These are phyloP conservation scores for Mormyrops boulengeri DNA, from an alignment of 2,797 vertebrate species.

Conservation along the genomic window DNA sequence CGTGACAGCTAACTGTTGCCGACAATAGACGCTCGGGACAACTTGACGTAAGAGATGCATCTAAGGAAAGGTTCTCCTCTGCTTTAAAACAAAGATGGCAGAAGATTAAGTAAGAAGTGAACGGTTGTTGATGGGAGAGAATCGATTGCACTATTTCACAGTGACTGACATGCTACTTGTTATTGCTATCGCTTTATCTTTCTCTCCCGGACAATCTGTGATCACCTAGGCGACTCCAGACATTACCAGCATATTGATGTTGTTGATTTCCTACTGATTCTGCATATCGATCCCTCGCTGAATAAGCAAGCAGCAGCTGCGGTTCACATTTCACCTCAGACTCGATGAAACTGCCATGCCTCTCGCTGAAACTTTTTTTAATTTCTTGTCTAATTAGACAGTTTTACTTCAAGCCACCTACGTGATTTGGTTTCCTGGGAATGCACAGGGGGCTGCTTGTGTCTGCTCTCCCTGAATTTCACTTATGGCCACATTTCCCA, in stretches of 20 bases:
- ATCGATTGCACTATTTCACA: background rate
- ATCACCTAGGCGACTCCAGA: background rate
- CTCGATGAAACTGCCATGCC: background rate
- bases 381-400: background rate
- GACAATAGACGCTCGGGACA: background rate
- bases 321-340: background rate
- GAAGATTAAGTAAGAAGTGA: slow-evolving; percentile 3
- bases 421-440: background rate
- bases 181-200: background rate
- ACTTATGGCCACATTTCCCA: background rate
- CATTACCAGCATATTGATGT: background rate
- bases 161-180: background rate
- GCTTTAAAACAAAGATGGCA: background rate
- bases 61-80: background rate
- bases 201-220: background rate
- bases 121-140: background rate
- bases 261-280: background rate
- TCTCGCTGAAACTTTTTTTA: background rate
- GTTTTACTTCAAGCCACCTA: background rate
- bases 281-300: background rate
- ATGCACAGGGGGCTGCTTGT: background rate
- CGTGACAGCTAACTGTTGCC: background rate
- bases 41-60: background rate
- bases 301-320: background rate
- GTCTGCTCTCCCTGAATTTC: background rate